Base-by-base conservation (phyloP, 2,888 invertebrate species). In the Xestia sexstrigata region DNA sequence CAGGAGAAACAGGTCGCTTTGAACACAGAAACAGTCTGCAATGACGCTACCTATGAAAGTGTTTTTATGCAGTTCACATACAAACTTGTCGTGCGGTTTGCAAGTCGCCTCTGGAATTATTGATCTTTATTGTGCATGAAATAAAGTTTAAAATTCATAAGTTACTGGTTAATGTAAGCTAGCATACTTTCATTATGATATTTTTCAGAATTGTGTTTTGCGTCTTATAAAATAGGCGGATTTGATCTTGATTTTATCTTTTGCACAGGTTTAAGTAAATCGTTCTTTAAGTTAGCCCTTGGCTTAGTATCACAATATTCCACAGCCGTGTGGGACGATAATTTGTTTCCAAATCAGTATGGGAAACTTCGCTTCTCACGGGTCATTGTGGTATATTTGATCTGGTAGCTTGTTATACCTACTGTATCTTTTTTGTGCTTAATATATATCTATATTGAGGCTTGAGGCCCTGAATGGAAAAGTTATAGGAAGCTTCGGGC, bases 301-400 rank as follows among this genome's bases (percentile, higher is more conserved):
- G 39, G 20, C 39, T 55, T 55, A 49, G 55, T 80, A 52, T 52
- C 9, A 60, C 5, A 39, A 11, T 82, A 71, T 68, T 69, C 42
- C 60, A 69, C 68, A 65, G 17, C 47, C n/a, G 42, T 72, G 72
- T 73, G 60, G 26, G 63, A 79, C 45, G 67, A 63, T 55, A 52
- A 76, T 70, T 70, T 26, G 63, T 83, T 83, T 49, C 76, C 2
- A 70, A 73, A 73, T 75, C 62, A 11, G 47, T 79, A 79, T 72
- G 82, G 39, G 66, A 82, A 79, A 71, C 30, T 66, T 69, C 1
- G 30, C 39, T 79, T 80, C 76, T 70, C 76, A 83, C 70, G 67
- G 17, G 52, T 73, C 63, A 70, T 76, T 65, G 80, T 55, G 55
- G 35, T 79, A 66, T 74, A 81, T 47, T 63, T 65, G 26, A 65